A percentile compares a stretch with the other conserved stretches of the same genome.
These are phyloP conservation scores for Nansenia antarctica DNA, from an alignment of 2,113 vertebrate genomes.

Conservation along the genomic window DNA sequence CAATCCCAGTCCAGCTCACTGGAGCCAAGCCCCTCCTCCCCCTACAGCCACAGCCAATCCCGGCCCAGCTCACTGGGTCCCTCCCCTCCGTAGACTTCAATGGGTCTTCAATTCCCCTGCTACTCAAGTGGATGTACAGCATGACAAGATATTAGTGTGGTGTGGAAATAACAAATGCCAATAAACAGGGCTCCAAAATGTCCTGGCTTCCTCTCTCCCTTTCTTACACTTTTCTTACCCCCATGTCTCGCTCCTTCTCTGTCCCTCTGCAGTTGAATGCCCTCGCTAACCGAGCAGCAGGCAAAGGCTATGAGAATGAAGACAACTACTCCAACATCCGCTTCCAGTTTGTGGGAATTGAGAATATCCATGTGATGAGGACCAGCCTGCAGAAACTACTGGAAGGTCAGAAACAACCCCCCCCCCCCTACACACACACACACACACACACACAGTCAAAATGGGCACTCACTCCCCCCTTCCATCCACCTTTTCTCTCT, in stretches of 20 bases:
- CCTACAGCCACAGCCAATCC: too few relatives aligned
- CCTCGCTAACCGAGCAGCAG: conserved; percentile 94
- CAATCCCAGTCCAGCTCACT: too few relatives aligned
- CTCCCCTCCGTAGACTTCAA: too few relatives aligned
- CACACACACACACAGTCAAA: neutral
- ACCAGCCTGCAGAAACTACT: conserved; percentile 92
- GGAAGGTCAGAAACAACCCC: conserved; percentile 79
- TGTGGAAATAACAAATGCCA: too few relatives aligned
- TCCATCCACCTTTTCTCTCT: neutral
- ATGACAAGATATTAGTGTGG: too few relatives aligned
- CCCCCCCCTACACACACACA: neutral
- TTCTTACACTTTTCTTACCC: neutral
- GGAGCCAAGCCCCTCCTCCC: too few relatives aligned
- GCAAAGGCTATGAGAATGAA: conserved; percentile 99
- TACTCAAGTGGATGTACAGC: too few relatives aligned
- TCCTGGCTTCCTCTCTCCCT: neutral
- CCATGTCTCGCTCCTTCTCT: conserved; percentile 11
- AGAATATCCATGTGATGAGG: conserved; percentile 99
- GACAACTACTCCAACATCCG: conserved; percentile 99
- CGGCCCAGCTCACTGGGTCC: too few relatives aligned
- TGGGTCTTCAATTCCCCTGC: too few relatives aligned
- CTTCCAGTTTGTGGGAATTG: conserved; percentile 98
- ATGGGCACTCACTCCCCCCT: neutral
- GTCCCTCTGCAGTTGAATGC: conserved; percentile 86
- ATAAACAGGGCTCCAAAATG: too few relatives aligned